Percentiles rank a stretch among this genome's conserved stretches.
Conservation (phyloP, 2,797 vertebrate genomes). For the Pseudochirops corinnae region DNA sequence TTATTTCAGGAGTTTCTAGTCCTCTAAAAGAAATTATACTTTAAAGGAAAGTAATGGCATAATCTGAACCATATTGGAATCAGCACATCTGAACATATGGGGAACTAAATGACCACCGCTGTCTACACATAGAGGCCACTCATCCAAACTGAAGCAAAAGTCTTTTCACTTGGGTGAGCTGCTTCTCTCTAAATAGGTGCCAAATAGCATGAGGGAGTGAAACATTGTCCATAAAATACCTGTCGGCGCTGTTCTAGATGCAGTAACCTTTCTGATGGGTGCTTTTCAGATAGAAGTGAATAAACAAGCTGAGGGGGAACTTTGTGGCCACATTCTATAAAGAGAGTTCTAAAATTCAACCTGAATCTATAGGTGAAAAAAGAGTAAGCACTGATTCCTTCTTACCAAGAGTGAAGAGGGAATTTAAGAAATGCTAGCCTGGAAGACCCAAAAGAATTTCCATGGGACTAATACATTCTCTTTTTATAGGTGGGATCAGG, state of each 20-base stretch:
- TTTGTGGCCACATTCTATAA: conserved; percentile 60
- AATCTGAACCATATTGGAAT: conserved; percentile 60
- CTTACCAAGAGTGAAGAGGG: conserved; percentile 51
- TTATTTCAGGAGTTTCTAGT: conserved; percentile 46
- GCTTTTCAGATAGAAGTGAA: conserved; percentile 64
- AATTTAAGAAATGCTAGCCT: conserved; percentile 53
- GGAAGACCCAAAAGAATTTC: conserved; percentile 45
- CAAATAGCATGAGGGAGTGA: conserved; percentile 51
- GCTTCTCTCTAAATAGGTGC: conserved; percentile 49
- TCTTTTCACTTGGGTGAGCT: conserved; percentile 45
- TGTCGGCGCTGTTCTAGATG: conserved; percentile 56
- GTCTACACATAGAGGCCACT: conserved; percentile 34
- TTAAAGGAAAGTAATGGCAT: conserved; percentile 51
- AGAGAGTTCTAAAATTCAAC: conserved; percentile 60
- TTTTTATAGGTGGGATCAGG: conserved; percentile 60
- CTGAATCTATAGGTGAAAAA: conserved; percentile 71
- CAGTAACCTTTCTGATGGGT: conserved; percentile 74
- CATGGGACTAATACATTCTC: conserved; percentile 8
- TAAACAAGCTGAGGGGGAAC: conserved; percentile 64
- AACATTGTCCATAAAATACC: conserved; percentile 48
- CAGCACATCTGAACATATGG: conserved; percentile 12
- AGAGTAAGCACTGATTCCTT: conserved; percentile 65
- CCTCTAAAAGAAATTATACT: conserved; percentile 44
- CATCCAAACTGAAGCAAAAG: conserved; percentile 46
- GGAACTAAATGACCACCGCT: conserved; percentile 50